phyloP scores from a whole-genome alignment of 2,888 invertebrate genomes.

The Harpalus rubripes region DNA sequence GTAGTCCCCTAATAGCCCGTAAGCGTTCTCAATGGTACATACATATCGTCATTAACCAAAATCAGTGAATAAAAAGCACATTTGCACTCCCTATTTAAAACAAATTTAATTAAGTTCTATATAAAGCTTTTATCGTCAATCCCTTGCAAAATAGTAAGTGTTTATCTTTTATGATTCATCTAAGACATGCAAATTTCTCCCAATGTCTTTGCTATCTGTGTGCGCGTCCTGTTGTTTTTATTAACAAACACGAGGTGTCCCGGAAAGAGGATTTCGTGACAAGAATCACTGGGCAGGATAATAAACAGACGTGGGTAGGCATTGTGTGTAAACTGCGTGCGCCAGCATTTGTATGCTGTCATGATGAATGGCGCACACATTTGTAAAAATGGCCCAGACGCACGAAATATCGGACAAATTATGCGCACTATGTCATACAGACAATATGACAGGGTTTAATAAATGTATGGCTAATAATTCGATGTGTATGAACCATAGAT shows the following conservation, averaged over 20 bases:
- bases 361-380: slow-evolving; percentile 44
- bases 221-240: slow-evolving; percentile 48
- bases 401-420: slow-evolving; percentile 53
- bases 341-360: slow-evolving; percentile 44
- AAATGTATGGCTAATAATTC: neutral
- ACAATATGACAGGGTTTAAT: neutral
- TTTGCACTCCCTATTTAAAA: no score
- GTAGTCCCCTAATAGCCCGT: no score
- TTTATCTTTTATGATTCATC: neutral
- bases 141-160: neutral
- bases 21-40: no score
- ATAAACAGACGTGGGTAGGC: slow-evolving; percentile 42
- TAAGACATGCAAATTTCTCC: slow-evolving; percentile 37
- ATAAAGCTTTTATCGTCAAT: neutral
- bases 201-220: slow-evolving; percentile 29
- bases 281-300: slow-evolving; percentile 56
- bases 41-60: no score
- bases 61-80: no score
- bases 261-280: slow-evolving; percentile 63
- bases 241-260: slow-evolving; percentile 58
- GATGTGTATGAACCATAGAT: no score
- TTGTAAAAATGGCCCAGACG: slow-evolving; percentile 38
- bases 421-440: slow-evolving; percentile 19
- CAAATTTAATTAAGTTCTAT: no score
- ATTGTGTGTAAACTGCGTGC: slow-evolving; percentile 51